A percentile compares a stretch with the other conserved stretches of the same genome.
These are phyloP conservation scores for Scaptodrosophila lebanonensis DNA, from an alignment of 1,140 invertebrate genomes.

Conservation along the genomic window DNA sequence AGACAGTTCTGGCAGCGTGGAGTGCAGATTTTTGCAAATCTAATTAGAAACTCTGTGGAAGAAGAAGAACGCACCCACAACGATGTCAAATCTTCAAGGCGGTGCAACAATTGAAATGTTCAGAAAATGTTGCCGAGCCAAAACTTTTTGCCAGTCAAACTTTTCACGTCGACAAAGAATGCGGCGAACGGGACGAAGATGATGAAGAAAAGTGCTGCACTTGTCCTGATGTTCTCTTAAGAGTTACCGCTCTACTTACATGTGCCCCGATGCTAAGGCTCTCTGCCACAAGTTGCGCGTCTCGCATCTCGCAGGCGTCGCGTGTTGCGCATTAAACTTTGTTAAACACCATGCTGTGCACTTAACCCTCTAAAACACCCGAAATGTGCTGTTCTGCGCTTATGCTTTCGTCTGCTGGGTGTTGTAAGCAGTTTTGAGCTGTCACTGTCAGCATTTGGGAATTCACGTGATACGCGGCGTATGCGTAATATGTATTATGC, in stretches of 20 bases:
- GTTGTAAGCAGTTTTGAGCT: conserved; percentile 23
- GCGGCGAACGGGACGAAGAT: conserved; percentile 41
- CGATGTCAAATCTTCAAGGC: no score
- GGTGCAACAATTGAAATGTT: conserved; percentile 52
- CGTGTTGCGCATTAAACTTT: conserved; percentile 44
- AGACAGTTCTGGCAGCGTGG: no score
- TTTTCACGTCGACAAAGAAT: no score
- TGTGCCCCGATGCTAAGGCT: background rate
- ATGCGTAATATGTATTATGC: conserved; percentile 34
- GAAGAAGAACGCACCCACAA: no score
- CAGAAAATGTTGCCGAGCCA: conserved; percentile 21
- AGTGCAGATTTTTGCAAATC: no score
- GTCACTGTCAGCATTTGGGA: background rate
- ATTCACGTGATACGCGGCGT: conserved; percentile 20
- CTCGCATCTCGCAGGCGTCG: no score
- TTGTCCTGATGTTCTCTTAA: no score
- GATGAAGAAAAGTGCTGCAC: conserved; percentile 41
- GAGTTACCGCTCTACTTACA: background rate
- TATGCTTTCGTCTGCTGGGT: conserved; percentile 25
- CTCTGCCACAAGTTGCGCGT: conserved; percentile 39
- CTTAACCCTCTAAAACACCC: conserved; percentile 27
- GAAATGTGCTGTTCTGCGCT: no score
- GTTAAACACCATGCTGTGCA: conserved; percentile 44
- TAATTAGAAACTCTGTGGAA: no score
- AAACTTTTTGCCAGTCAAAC: conserved; percentile 48